phyloP scores from a whole-genome alignment of 2,888 invertebrate genomes.

The Pandemis cinnamomeana region DNA sequence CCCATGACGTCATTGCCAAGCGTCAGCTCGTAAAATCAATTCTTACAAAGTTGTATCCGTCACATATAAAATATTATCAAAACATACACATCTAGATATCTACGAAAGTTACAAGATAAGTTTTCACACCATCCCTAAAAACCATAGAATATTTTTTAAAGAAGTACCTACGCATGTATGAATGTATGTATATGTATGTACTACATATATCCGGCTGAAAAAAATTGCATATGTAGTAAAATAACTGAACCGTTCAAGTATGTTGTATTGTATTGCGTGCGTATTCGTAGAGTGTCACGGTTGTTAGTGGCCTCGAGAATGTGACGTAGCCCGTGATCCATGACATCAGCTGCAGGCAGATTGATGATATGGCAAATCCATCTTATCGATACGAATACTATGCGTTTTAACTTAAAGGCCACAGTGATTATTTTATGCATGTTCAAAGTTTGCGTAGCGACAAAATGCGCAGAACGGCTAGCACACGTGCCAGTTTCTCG shows the following conservation, averaged over 20 bases:
- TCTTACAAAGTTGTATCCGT: not conserved
- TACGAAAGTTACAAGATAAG: not conserved
- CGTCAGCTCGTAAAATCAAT: not conserved
- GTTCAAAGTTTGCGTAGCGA: not conserved
- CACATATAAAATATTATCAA: not conserved
- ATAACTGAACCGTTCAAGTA: constrained; percentile 1
- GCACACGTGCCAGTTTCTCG: not conserved
- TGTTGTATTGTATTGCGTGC: not conserved
- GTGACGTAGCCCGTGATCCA: constrained; percentile 6
- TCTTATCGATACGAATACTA: not conserved
- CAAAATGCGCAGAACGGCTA: not conserved
- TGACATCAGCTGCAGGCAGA: not conserved
- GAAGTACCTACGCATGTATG: no score
- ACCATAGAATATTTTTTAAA: no score
- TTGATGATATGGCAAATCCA: not conserved
- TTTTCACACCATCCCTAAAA: no score
- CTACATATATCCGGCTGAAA: not conserved
- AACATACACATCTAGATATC: not conserved
- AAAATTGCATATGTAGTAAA: not conserved
- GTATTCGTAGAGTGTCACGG: not conserved
- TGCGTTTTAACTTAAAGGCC: not conserved
- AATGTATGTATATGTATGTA: no score
- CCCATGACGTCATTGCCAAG: not conserved
- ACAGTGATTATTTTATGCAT: not conserved
- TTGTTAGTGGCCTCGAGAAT: constrained; percentile 4